Conservation (phyloP, 2,113 vertebrate genomes). For the Raja brachyura region DNA sequence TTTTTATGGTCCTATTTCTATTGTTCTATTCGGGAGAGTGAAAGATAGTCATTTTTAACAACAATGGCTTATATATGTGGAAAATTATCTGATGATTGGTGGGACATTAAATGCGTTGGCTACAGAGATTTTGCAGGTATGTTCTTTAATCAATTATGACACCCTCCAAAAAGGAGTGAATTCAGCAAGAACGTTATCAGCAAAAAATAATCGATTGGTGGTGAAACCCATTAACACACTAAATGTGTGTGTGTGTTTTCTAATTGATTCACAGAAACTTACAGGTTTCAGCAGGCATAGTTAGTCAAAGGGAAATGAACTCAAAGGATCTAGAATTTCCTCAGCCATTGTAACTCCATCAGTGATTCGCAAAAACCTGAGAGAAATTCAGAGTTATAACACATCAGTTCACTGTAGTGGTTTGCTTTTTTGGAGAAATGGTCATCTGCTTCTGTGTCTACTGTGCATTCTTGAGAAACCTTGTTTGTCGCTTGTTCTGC, state of each 20-base stretch:
- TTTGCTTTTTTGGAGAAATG: background rate
- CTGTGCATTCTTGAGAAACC: conserved; percentile 36
- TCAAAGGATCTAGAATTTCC: background rate
- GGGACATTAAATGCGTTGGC: background rate
- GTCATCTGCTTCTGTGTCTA: background rate
- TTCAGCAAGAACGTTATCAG: background rate
- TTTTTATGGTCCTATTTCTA: background rate
- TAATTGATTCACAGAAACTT: background rate
- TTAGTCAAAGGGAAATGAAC: background rate
- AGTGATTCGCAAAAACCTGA: background rate
- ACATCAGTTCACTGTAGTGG: background rate
- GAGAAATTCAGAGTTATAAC: background rate
- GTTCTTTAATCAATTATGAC: background rate
- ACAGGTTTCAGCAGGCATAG: background rate
- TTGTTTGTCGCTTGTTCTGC: conserved; percentile 58
- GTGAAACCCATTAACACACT: background rate
- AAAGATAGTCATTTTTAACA: background rate
- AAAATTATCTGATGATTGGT: background rate
- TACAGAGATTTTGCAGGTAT: background rate
- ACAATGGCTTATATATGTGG: background rate
- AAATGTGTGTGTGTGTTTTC: background rate
- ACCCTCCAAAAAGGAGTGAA: background rate
- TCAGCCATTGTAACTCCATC: background rate
- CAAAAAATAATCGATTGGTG: conserved; percentile 15
- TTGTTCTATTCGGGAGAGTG: background rate